Evolutionary conservation across 2,113 vertebrate species (phyloP), one percentile per base, ranked within the genome.

Genomic region (Hippopotamus amphibius): DNA sequence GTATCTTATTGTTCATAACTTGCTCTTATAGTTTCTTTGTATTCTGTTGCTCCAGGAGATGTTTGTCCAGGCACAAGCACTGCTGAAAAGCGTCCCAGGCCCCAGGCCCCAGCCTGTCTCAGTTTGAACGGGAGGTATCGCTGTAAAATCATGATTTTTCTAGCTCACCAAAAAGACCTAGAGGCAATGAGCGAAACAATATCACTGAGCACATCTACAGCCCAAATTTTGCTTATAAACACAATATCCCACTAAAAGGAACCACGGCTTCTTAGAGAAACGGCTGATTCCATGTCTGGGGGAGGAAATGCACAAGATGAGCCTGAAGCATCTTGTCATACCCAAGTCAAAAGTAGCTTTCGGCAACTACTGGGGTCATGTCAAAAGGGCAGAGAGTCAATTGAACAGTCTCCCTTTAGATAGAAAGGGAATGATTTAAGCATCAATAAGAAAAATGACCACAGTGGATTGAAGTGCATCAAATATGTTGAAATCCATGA

Each of bases 401-500:
- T 9, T 33, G 66, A 66, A 43, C 55, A 63, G 46, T 68, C 57
- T 94, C n/a, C 19, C 22, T 90, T 68, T 90, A 21, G 4, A 24
- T 85, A 28, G 88, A 91, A 22, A 65, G 28, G 8, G 12, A 74
- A 57, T 2, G 21, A 89, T 43, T 61, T 92, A 37, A 76, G 24
- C 48, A 33, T 71, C 30, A 74, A 7, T 89, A 71, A 77, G 26
- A 43, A 61, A 43, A 61, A 33, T 48, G 83, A 90, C 3, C 14
- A 41, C 53, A 33, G 2, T 72, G 21, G 19, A 93, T 59, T 76
- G 30, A 86, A 65, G 55, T 65, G 66, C 11, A 84, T 65, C 0
- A 41, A 69, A 74, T 93, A 37, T 74, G 63, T 90, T 92, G 84
- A 77, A 90, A 68, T 83, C 15, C 19, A 43, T 89, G 57, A n/a